Base-by-base conservation (phyloP, 2,888 invertebrate species). In the Drosophila birchii region DNA sequence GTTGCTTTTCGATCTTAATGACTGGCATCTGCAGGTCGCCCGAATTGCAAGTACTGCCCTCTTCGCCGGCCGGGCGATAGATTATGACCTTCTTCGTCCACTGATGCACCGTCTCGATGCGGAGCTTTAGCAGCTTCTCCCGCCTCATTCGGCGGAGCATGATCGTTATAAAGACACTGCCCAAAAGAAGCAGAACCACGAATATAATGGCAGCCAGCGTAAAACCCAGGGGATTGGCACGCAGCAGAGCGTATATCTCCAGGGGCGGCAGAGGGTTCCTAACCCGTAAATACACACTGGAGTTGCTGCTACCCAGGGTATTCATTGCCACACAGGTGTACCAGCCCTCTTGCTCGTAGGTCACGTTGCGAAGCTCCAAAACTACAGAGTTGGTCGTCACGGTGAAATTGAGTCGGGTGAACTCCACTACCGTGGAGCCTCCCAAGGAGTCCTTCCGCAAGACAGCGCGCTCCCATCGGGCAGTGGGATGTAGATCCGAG, bases 281-380 rank as follows among this genome's bases (percentile, higher is more conserved):
- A 23, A 98, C 97, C 69, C 94, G 94, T n/a, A 98, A 93, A 92
- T 97, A 98, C 45, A 97, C 97, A 86, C 95, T 96, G 45, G 96
- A 96, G 32, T 95, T 94, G 0, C 96, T 95, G 69, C 94, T 94
- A 0, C 99, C 99, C 41, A 98, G 93, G 34, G 95, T 94, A 91
- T 98, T 99, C n/a, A 96, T 95, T 0, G 97, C 98, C 0, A 98
- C 94, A 91, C 99, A 99, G 0, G 98, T 97, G 90, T 99, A 99
- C 97, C 98, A 98, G 7, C 99, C 99, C 92, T 97, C 97, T 86
- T 98, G 96, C 26, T 96, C 95, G 77, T 96, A 94, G 0, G 97
- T 97, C 0, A 98, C 97, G 91, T 99, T 99, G 76, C 94, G 94
- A 53, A 99, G 93, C 45, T 95, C 94, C 54, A 98, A 93, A 41